phyloP scores from a whole-genome alignment of 2,888 invertebrate genomes.

The Heliconius ismenius region DNA sequence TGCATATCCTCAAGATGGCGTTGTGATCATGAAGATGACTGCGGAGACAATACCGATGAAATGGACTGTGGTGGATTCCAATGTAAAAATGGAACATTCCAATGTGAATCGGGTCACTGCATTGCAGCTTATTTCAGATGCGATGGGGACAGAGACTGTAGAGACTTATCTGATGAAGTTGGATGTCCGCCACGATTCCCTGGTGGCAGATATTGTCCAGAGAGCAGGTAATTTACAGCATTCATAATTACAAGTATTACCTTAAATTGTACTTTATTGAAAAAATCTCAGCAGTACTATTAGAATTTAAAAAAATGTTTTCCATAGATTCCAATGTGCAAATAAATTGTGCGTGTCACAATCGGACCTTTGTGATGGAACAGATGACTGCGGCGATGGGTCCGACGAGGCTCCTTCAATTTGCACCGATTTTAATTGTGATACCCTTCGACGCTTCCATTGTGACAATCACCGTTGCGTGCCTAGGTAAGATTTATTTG shows the following conservation, averaged over 20 bases:
- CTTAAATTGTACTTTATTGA: background rate
- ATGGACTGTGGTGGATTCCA: conserved; percentile 90
- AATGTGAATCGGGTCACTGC: conserved; percentile 95
- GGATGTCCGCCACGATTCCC: conserved; percentile 94
- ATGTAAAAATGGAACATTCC: conserved; percentile 95
- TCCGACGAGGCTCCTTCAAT: conserved; percentile 92
- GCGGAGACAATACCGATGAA: conserved; percentile 97
- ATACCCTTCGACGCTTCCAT: conserved; percentile 91
- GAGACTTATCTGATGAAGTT: conserved; percentile 94
- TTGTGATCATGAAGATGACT: conserved; percentile 98
- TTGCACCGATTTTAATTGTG: conserved; percentile 93
- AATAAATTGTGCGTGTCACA: conserved; percentile 96
- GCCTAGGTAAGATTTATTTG: conserved; percentile 74
- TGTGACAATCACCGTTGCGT: conserved; percentile 95
- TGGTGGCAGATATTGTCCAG: conserved; percentile 93
- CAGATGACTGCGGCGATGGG: conserved; percentile 95
- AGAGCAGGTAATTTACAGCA: conserved; percentile 76
- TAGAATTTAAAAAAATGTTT: background rate
- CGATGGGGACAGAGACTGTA: conserved; percentile 94
- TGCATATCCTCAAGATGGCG: conserved; percentile 96
- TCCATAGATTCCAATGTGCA: conserved; percentile 90
- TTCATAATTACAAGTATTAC: background rate
- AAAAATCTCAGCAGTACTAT: background rate
- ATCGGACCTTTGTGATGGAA: conserved; percentile 95
- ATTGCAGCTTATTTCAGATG: conserved; percentile 93